Evolutionary conservation across 2,113 vertebrate genomes (phyloP), one percentile per base, ranked within the genome.

Genomic region (Oncorhynchus nerka): DNA sequence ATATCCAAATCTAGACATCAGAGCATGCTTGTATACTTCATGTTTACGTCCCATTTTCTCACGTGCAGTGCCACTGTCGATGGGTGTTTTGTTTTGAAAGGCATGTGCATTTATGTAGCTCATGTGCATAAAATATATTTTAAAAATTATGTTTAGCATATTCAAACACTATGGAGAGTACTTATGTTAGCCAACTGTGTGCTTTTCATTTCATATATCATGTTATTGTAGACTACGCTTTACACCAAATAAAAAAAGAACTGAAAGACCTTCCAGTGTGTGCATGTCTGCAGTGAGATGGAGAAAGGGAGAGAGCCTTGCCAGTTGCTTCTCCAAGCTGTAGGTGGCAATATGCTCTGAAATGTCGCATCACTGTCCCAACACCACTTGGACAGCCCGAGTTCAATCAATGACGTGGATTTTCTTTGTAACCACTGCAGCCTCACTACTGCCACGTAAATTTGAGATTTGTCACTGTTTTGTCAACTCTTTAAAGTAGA

Each of bases 361-460:
- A 1, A 4, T 13, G 62, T n/a, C 68, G 20, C 30, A 34, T 28
- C 49, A 48, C 62, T 28, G 68, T 39, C 8, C 74, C 76, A 81
- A 45, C 84, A 61, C 71, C 59, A 64, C 28, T 15, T 8, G 8
- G 34, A 39, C 34, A 39, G 8, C 34, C 2, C 34, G 34, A 39
- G 26, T 68, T 84, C 66, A 88, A 85, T 83, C 82, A 89, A 86
- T 94, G 91, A 94, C 93, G 93, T 94, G 93, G 92, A 92, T 85
- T 86, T 93, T 82, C 91, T 89, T 87, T 92, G 48, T 3, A 72
- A 68, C 55, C 32, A 51, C 30, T 30, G 61, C 62, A 61, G 69
- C 45, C 75, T 74, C 45, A 48, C 51, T 49, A 73, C 70, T 81
- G 73, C 71, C 73, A 26, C 12, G 71, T 4, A 28, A 28, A 28